These are phyloP conservation scores for Zaprionus africanus DNA, from an alignment of 1,140 invertebrate species.

Conservation along the genomic window DNA sequence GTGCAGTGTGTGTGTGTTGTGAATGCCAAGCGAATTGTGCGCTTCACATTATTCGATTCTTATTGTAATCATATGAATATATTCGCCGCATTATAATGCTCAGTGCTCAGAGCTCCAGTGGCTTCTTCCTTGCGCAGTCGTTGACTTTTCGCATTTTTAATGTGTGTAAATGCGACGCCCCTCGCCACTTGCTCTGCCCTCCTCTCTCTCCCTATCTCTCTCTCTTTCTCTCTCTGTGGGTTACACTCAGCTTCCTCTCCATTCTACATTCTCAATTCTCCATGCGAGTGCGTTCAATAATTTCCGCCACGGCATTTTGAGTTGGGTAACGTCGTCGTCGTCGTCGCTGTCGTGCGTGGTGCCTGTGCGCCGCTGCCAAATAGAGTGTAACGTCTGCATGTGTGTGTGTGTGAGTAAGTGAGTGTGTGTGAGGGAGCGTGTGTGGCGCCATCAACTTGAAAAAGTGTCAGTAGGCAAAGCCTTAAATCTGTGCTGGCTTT, in stretches of 20 bases:
- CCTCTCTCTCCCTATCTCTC: background rate
- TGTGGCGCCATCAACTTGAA: slow-evolving; percentile 76
- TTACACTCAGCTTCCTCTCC: slow-evolving; percentile 5
- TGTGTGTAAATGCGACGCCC: slow-evolving; percentile 59
- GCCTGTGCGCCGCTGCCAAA: slow-evolving; percentile 66
- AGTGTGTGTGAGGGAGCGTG: slow-evolving; percentile 24
- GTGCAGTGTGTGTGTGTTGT: background rate
- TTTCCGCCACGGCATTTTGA: slow-evolving; percentile 76
- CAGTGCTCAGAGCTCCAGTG: slow-evolving; percentile 67
- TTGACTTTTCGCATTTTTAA: slow-evolving; percentile 82
- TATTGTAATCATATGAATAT: slow-evolving; percentile 82
- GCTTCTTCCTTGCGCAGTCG: slow-evolving; percentile 75
- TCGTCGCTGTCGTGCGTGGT: slow-evolving; percentile 36
- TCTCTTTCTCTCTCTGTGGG: background rate
- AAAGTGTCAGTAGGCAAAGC: slow-evolving; percentile 76
- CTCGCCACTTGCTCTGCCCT: background rate
- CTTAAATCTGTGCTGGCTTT: slow-evolving; percentile 77
- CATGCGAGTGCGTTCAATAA: slow-evolving; percentile 70
- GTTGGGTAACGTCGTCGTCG: slow-evolving; percentile 58
- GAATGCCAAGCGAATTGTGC: slow-evolving; percentile 45
- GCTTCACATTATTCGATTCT: slow-evolving; percentile 75
- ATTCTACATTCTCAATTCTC: slow-evolving; percentile 27
- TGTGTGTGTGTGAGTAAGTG: slow-evolving; percentile 12
- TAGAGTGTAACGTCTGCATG: slow-evolving; percentile 70
- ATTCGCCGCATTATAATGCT: slow-evolving; percentile 77